phyloP scores from a whole-genome alignment of 2,888 invertebrate species.

The Zonitis immaculata region DNA sequence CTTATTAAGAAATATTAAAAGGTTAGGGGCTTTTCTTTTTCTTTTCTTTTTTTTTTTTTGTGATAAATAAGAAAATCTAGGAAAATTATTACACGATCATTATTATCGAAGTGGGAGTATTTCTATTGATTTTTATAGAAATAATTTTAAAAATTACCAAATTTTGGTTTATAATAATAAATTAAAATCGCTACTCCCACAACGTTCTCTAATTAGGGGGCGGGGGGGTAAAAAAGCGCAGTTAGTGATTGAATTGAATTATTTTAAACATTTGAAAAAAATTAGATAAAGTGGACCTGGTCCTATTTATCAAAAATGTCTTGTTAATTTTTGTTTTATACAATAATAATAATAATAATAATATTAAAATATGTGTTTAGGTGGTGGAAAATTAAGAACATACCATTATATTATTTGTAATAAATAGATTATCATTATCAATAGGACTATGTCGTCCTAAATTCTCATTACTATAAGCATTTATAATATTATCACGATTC shows the following conservation, averaged over 20 bases:
- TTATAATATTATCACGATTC: conserved; percentile 52
- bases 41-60: too few species aligned
- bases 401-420: conserved; percentile 27
- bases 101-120: too few species aligned
- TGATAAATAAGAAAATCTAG: too few species aligned
- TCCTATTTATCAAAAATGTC: background rate
- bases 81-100: too few species aligned
- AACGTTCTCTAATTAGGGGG: background rate
- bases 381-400: conserved; percentile 23
- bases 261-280: background rate
- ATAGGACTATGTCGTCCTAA: conserved; percentile 19
- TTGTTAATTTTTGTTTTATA: background rate
- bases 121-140: too few species aligned
- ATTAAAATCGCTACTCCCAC: background rate
- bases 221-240: background rate
- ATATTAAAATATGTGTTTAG: background rate
- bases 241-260: background rate
- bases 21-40: too few species aligned
- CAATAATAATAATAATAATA: too few species aligned
- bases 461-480: conserved; percentile 39
- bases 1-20: background rate
- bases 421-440: conserved; percentile 22
- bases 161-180: background rate
- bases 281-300: background rate
- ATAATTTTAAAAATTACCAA: too few species aligned